Base-by-base conservation (phyloP, 2,797 vertebrate genomes). In the Steatocranus sp. region DNA sequence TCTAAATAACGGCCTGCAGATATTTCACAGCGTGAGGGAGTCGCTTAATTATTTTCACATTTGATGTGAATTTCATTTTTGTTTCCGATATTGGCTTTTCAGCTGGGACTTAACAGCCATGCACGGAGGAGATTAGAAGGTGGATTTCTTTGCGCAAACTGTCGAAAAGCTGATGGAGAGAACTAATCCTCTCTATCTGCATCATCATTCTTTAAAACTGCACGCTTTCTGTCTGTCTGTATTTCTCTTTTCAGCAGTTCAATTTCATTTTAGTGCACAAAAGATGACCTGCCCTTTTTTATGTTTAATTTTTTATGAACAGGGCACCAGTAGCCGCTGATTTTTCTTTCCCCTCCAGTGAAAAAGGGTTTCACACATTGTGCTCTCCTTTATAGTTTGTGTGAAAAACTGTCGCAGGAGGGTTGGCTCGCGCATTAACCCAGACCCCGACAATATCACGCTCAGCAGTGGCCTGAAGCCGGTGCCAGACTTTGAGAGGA, bases 381-480 rank as follows among this genome's bases (percentile, higher is more conserved):
- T 68, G 30, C 50, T 41, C 48, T 83, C 30, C 48, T 83, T 76
- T 38, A 79, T 81, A 53, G 80, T 70, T 75, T 74, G 81, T 84
- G 82, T 88, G 76, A 89, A 87, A 91, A 91, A 61, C 50, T 81
- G 53, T 54, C 70, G 34, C 76, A 8, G 54, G 41, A 46, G 76
- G 17, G 56, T 82, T 81, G 75, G 83, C 79, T 83, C 36, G 51
- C 53, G 66, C 81, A 87, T 91, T 81, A 87, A 90, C 84, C 82
- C 63, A 41, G 53, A 81, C 81, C 43, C 43, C 7, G 43, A 73
- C 41, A 48, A 48, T 80, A 34, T 80, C 81, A 82, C 51, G 46
- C 85, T 78, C 61, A 75, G 79, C 70, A 3, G 41, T 68, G 74
- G 76, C 86, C 83, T 81, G 41, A 53, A 86, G 83, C 83, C 66